Percentiles rank a stretch among this genome's conserved stretches.
Evolutionary conservation across 1,140 invertebrate species (phyloP).

Genomic region (Dysdera silvatica): DNA sequence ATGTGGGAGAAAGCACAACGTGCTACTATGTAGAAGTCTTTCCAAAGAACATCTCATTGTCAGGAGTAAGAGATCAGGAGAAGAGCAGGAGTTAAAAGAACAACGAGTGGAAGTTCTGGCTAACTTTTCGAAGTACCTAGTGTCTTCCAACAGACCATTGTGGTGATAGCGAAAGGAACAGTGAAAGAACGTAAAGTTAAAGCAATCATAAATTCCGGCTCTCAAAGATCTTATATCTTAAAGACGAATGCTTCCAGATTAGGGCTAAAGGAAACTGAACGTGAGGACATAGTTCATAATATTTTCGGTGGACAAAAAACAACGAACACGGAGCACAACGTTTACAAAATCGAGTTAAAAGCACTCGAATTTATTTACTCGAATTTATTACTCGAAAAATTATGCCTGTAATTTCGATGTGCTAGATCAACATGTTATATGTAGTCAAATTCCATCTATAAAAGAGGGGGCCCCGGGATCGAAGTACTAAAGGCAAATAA

Average conservation of each 20-base stretch:
- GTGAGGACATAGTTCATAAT: no score
- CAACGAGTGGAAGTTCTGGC: not conserved
- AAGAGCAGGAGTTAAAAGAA: not conserved
- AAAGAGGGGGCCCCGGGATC: not conserved
- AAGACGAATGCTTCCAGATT: no score
- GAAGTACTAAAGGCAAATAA: not conserved
- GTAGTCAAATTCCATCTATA: not conserved
- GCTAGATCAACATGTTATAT: conserved; percentile 2
- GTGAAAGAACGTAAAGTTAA: no score
- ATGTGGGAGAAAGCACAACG: not conserved
- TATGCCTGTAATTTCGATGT: not conserved
- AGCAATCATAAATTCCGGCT: no score
- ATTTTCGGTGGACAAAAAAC: no score
- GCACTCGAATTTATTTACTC: no score
- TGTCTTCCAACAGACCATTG: no score
- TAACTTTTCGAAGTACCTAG: not conserved
- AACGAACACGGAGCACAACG: no score
- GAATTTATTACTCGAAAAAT: not conserved
- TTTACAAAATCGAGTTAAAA: no score
- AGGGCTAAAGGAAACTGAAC: no score
- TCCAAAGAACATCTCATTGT: not conserved
- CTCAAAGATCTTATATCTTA: no score
- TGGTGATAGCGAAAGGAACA: no score
- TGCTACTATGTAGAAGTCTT: conserved; percentile 6
- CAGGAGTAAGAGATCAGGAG: not conserved